phyloP scores from a whole-genome alignment of 2,797 vertebrate genomes.

The Darevskia nairensis region DNA sequence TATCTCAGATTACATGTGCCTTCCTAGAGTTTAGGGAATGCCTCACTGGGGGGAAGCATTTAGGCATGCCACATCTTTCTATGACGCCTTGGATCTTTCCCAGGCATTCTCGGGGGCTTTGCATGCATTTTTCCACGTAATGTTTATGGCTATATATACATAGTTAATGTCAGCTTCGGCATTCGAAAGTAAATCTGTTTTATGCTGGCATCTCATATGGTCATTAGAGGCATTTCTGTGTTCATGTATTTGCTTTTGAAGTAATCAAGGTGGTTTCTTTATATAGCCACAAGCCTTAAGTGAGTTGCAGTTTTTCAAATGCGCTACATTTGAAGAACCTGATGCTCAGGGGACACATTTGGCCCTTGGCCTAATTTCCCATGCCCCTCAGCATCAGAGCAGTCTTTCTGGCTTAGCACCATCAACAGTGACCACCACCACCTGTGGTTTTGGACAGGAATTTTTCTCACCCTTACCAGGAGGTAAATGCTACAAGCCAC shows the following conservation, averaged over 20 bases:
- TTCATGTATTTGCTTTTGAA: background rate
- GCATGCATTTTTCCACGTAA: conserved; percentile 32
- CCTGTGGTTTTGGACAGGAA: background rate
- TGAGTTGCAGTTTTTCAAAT: background rate
- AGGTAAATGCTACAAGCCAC: background rate
- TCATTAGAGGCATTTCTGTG: background rate
- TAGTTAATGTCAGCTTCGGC: conserved; percentile 1
- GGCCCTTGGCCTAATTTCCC: background rate
- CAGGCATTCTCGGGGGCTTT: conserved; percentile 51
- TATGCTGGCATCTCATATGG: background rate
- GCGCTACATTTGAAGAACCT: background rate
- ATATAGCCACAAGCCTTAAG: background rate
- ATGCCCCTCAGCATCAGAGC: background rate
- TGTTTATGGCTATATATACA: background rate
- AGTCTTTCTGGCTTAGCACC: background rate
- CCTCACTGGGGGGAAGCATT: conserved; percentile 54
- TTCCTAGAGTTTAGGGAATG: conserved; percentile 64
- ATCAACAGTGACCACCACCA: background rate
- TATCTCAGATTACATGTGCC: conserved; percentile 58
- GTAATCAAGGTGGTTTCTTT: background rate
- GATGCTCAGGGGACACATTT: background rate
- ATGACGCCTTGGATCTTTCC: conserved; percentile 62
- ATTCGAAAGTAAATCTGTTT: background rate
- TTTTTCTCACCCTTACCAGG: background rate
- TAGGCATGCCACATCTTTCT: conserved; percentile 58